Percentiles rank a stretch among this genome's conserved stretches.
Evolutionary conservation across 2,113 vertebrate genomes (phyloP).

Genomic region (Ranitomeya imitator): DNA sequence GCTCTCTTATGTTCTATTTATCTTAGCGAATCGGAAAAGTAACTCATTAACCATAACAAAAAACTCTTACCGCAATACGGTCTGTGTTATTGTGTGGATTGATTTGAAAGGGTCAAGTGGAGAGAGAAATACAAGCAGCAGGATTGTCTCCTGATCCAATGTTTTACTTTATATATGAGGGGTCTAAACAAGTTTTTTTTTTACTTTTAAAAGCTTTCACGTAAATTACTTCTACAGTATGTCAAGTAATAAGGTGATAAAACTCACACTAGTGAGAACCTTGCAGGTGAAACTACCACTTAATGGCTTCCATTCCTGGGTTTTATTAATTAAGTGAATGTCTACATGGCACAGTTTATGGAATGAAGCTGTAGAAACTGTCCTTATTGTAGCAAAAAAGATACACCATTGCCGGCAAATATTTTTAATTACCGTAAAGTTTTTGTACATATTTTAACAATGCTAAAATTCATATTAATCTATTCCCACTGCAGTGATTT

Average conservation of each 20-base stretch:
- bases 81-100: slow-evolving; percentile 29
- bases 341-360: too few species aligned
- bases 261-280: neutral
- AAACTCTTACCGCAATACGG: slow-evolving; percentile 60
- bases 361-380: too few species aligned
- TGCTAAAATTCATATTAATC: too few species aligned
- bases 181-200: neutral
- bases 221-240: neutral
- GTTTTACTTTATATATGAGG: neutral
- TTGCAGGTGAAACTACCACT: neutral
- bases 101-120: slow-evolving; percentile 30
- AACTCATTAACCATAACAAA: slow-evolving; percentile 77
- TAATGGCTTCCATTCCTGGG: neutral
- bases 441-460: too few species aligned
- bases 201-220: neutral
- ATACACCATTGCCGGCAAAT: too few species aligned
- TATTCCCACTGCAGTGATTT: too few species aligned
- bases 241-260: neutral
- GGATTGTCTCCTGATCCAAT: neutral
- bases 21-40: slow-evolving; percentile 76
- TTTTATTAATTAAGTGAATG: neutral
- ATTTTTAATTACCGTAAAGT: too few species aligned
- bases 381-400: too few species aligned
- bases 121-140: neutral
- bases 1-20: slow-evolving; percentile 71